Evolutionary conservation across 2,888 invertebrate genomes (phyloP), one percentile per base, ranked within the genome.

Genomic region (Tinea semifulvella): DNA sequence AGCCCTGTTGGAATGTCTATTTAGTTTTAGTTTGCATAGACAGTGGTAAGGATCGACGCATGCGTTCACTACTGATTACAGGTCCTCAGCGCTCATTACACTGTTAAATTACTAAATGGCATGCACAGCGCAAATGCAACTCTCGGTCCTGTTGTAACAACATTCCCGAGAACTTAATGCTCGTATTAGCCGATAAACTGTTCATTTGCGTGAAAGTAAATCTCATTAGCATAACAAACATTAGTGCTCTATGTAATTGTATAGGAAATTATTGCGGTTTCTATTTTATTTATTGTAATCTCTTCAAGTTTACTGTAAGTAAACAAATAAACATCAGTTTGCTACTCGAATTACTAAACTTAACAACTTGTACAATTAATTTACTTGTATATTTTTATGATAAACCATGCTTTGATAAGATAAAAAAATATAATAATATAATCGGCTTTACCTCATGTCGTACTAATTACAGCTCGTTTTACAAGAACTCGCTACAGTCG

Each of bases 101-200:
- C 54, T 53, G 60, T 55, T 69, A 64, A 68, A 69, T 69, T 58
- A 68, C 65, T 63, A 63, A 67, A 70, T 69, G 52, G 68, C 68
- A 65, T 70, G 69, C 57, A 55, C 47, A 51, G 51, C 49, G 48
- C 48, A 48, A 47, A 43, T 38, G 42, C 42, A 47, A 50, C 50
- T 49, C 49, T 47, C 49, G 43, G 49, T 42, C 36, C 46, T 44
- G 47, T 46, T 48, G 31, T 45, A 47, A 46, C 65, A 57, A 58
- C 65, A 63, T 68, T 66, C 60, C 64, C 40, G 54, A 53, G 49
- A 51, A 52, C 56, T 59, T 66, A 65, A 62, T 61, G 60, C 58
- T 59, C 57, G 58, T 63, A 63, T 63, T 62, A 63, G 57, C 55
- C 55, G 61, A 64, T 68, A 65, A 65, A 64, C 59, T 60, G 59